These are phyloP conservation scores for Leucosticte australis DNA, from an alignment of 2,113 vertebrate genomes.

Conservation along the genomic window DNA sequence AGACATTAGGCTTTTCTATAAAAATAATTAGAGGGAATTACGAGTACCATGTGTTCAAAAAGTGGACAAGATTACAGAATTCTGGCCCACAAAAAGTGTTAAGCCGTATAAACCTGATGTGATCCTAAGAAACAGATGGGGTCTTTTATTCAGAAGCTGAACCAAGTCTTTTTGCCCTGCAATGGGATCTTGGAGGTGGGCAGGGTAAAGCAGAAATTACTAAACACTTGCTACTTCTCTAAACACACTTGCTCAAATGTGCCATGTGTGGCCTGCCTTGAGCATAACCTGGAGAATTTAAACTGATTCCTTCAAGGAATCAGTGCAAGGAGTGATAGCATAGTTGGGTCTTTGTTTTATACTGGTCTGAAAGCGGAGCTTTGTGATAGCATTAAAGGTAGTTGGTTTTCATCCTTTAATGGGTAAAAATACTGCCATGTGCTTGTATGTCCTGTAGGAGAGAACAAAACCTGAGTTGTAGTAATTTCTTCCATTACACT, in stretches of 20 bases:
- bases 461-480: not conserved
- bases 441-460: not conserved
- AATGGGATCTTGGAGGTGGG: not conserved
- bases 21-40: not conserved
- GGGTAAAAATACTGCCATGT: not conserved
- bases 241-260: not conserved
- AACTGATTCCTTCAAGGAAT: not conserved
- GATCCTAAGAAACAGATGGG: accelerated
- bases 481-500: not conserved
- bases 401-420: not conserved
- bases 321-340: not conserved
- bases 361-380: not conserved
- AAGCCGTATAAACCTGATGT: not conserved
- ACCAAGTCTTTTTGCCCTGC: not conserved
- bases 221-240: not conserved
- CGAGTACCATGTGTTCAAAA: not conserved
- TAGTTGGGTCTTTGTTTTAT: not conserved
- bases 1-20: not conserved
- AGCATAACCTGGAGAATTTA: not conserved
- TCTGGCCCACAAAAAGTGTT: not conserved
- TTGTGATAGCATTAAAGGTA: not conserved
- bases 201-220: not conserved
- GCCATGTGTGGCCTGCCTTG: not conserved
- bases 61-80: not conserved
- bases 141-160: not conserved